phyloP scores from a whole-genome alignment of 1,140 invertebrate genomes.

The Rhopalosiphum maidis region DNA sequence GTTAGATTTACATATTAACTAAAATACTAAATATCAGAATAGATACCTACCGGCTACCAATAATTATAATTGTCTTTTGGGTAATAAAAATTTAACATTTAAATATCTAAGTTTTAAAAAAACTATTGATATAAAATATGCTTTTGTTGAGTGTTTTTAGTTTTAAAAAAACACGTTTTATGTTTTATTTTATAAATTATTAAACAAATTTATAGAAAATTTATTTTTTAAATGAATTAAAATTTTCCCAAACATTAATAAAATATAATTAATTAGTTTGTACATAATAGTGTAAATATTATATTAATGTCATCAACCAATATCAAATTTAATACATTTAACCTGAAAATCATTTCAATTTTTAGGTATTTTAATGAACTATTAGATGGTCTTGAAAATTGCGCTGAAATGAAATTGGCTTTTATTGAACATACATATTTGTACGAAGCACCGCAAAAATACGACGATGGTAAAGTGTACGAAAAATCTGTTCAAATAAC shows the following conservation, averaged over 20 bases:
- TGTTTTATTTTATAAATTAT: not conserved
- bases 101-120: not conserved
- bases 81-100: too few species aligned
- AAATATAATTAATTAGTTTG: not conserved
- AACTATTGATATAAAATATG: not conserved
- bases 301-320: not conserved
- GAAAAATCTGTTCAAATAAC: slow-evolving; percentile 59
- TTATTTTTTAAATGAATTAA: not conserved
- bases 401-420: slow-evolving; percentile 61
- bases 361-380: slow-evolving; percentile 71
- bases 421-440: slow-evolving; percentile 58
- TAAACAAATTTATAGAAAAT: not conserved
- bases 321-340: not conserved
- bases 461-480: slow-evolving; percentile 3
- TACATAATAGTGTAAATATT: not conserved
- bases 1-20: slow-evolving; percentile 62
- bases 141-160: not conserved
- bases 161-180: not conserved
- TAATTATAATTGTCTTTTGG: too few species aligned
- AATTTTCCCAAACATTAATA: not conserved
- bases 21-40: not conserved
- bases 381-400: slow-evolving; percentile 68
- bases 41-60: not conserved
- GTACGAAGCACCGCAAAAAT: slow-evolving; percentile 30
- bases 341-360: slow-evolving; percentile 60